Base-by-base conservation (phyloP, 2,888 invertebrate genomes). In the Zhengitettix transpicula region DNA sequence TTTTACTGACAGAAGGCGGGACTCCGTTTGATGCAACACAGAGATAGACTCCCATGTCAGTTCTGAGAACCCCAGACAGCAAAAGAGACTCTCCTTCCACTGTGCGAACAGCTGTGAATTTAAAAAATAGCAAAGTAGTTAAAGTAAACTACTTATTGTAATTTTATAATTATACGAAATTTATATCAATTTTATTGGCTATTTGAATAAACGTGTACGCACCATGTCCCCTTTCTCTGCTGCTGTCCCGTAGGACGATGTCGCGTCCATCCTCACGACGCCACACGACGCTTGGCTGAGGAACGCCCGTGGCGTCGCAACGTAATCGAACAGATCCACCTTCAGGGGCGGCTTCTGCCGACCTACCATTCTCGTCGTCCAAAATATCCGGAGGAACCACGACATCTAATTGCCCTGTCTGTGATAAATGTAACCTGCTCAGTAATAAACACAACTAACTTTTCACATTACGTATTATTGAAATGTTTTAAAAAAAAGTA, bases 361-460 rank as follows among this genome's bases (percentile, higher is more conserved):
- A 86, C 42, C 83, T 79, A 10, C 80, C 76, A 17, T 70, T 70
- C 66, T 85, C 84, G 60, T 87, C 83, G 73, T 88, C 85, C 65
- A 89, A 77, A 66, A 91, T 89, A 73, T 91, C 90, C 58, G 91
- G 90, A 12, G 90, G 89, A 68, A 90, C 87, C 63, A 47, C 47
- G 14, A 47, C 47, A n/a, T 47, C 47, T n/a, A 47, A n/a, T 12
- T 47, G n/a, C 14, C 47, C 47, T n/a, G 12, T 47, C 47, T 47
- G 47, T 47, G 47, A n/a, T 47, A 47, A 47, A 28, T 28, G 7
- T 28, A 28, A 5, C 3, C 28, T 2, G 28, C 28, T 28, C 28
- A 28, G 28, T 28, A 28, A 28, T 28, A 7, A 2, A 28, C 28
- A 7, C 28, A 7, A 28, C 2, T 28, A 28, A 28, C 28, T 7